Evolutionary conservation across 1,140 invertebrate species (phyloP).

Genomic region (Drosophila orena): DNA sequence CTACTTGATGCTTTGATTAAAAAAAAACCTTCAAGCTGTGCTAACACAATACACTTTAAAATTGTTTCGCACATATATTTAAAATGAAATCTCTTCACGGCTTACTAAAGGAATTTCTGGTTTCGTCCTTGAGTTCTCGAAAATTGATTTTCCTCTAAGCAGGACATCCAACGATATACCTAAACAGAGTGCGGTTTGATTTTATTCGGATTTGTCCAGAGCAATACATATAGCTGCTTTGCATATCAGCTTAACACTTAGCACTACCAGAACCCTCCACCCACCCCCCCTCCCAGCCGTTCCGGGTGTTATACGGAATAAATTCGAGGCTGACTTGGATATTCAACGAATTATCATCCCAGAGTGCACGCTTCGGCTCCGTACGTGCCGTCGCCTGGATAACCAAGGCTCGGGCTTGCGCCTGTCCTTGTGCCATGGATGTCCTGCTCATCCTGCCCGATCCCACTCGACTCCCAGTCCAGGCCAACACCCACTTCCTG

Average conservation of each 20-base stretch:
- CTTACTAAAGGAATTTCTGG: neutral
- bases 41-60: too few relatives aligned
- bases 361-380: conserved; percentile 23
- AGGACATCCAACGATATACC: conserved; percentile 5
- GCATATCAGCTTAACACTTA: conserved; percentile 63
- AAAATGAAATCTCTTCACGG: neutral
- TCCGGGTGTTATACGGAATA: conserved; percentile 7
- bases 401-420: conserved; percentile 16
- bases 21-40: too few relatives aligned
- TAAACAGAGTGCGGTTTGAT: conserved; percentile 17
- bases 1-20: neutral
- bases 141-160: neutral
- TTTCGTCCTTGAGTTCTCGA: neutral
- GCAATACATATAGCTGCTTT: conserved; percentile 64
- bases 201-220: conserved; percentile 21
- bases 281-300: neutral
- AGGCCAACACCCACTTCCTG: conserved; percentile 10
- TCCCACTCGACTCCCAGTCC: neutral
- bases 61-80: neutral
- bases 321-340: conserved; percentile 58
- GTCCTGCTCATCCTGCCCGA: conserved; percentile 20
- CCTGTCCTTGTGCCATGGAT: conserved; percentile 46
- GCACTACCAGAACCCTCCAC: conserved; percentile 18
- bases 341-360: conserved; percentile 76
- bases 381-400: conserved; percentile 51